Conservation (phyloP, 2,888 invertebrate species). For the Sisyra terminalis region DNA sequence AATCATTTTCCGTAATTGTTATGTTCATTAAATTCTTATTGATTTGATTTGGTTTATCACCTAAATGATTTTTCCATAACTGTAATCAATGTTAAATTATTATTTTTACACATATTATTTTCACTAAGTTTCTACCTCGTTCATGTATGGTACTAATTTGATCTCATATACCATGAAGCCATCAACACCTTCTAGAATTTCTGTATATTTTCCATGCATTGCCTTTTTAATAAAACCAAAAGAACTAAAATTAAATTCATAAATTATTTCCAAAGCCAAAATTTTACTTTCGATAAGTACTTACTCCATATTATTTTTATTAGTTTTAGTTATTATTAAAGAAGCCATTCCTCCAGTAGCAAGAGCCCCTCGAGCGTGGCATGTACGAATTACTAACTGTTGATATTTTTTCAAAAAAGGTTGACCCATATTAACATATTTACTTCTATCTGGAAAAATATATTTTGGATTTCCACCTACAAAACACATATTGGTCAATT, state of each 20-base stretch:
- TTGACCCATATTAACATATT: slow-evolving; percentile 45
- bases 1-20: slow-evolving; percentile 29
- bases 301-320: slow-evolving; percentile 19
- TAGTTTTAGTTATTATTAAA: slow-evolving; percentile 30
- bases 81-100: slow-evolving; percentile 14
- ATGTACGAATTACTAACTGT: slow-evolving; percentile 36
- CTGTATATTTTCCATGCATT: slow-evolving; percentile 32
- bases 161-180: slow-evolving; percentile 56
- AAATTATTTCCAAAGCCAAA: background rate
- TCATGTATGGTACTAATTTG: slow-evolving; percentile 37
- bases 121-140: too few relatives aligned
- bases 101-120: slow-evolving; percentile 6
- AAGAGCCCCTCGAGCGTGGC: slow-evolving; percentile 40
- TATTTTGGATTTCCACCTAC: slow-evolving; percentile 37
- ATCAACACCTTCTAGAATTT: slow-evolving; percentile 42
- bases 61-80: slow-evolving; percentile 33
- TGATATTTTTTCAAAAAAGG: slow-evolving; percentile 46
- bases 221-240: slow-evolving; percentile 29
- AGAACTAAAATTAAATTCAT: slow-evolving; percentile 22
- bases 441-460: slow-evolving; percentile 48
- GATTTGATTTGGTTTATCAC: slow-evolving; percentile 33
- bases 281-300: background rate
- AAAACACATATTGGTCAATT: slow-evolving; percentile 7
- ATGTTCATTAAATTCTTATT: slow-evolving; percentile 23
- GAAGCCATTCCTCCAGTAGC: slow-evolving; percentile 57